Evolutionary conservation across 2,797 vertebrate species (phyloP), one percentile per base, ranked within the genome.

Genomic region (Rhincodon typus): DNA sequence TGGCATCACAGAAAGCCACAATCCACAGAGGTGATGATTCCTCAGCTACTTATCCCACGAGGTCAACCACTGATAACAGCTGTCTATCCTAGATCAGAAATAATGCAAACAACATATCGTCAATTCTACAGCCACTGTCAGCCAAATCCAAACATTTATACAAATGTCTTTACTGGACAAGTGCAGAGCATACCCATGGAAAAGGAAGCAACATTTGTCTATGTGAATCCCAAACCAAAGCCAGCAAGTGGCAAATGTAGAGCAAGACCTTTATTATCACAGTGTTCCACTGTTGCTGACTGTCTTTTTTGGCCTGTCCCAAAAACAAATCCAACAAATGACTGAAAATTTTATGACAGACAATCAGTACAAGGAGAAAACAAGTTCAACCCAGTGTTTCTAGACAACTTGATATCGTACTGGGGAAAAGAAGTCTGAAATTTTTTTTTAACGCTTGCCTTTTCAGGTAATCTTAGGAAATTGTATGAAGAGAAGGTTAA

Each of bases 271-370:
- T 93, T 97, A 96, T 95, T 96, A 96, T 62, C 95, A 96, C 72
- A 96, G 96, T 19, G 62, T 3, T 74, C 96, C 67, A 97, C 97
- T 0, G 97, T 97, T 77, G 97, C 96, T 0, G 97, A 97, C 91
- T 97, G 97, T 96, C 96, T 97, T 12, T 96, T 96, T 57, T 97
- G 97, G 97, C 96, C 96, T 5, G 95, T n/a, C 84, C 19, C 95
- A 5, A 23, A 90, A 57, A 30, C 57, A 95, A 17, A 42, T 69
- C 21, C 62, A 93, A 42, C n/a, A 2, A 25, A 42, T 12, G 10
- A 93, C 62, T 42, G 90, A 93, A 93, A 23, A 93, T 8, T 42
- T 3, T 8, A 93, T 67, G 19, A 38, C 34, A 1, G 34, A 3
- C n/a, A 67, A 50, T 69, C 12, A 93, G 66, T 69, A 10, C 21